phyloP scores from a whole-genome alignment of 2,113 vertebrate species.

The Phyllostomus discolor region DNA sequence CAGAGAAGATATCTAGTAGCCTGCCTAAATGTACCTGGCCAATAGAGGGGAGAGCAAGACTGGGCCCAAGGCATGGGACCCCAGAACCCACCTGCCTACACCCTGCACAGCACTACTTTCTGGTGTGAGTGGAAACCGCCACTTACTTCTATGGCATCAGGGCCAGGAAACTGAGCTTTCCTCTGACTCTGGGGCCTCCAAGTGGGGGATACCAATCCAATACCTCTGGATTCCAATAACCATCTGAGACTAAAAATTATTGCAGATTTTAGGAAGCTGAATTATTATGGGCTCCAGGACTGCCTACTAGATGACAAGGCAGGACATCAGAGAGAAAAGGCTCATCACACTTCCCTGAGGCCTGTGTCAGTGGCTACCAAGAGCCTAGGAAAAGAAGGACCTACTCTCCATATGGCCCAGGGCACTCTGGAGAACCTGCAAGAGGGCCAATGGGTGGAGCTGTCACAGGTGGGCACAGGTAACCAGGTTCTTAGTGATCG shows the following conservation, averaged over 20 bases:
- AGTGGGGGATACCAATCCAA: fast-evolving
- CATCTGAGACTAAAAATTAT: not conserved
- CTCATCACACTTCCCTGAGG: not conserved
- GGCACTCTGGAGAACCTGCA: not conserved
- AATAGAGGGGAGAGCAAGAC: not conserved
- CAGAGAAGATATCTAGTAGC: not conserved
- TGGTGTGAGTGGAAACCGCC: not conserved
- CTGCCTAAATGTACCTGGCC: not conserved
- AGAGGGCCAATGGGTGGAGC: not conserved
- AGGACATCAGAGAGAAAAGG: too few relatives aligned
- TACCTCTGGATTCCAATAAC: not conserved
- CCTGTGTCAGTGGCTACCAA: not conserved
- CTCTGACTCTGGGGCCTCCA: not conserved
- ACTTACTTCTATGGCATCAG: not conserved
- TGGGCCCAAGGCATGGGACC: not conserved
- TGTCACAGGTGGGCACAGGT: too few relatives aligned
- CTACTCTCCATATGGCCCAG: not conserved
- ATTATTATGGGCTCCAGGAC: fast-evolving
- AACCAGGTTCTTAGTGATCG: too few relatives aligned
- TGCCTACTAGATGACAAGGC: not conserved
- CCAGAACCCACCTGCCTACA: not conserved
- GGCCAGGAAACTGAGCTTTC: not conserved
- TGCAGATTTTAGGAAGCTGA: not conserved
- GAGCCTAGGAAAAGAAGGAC: not conserved
- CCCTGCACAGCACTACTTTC: not conserved